Evolutionary conservation across 2,888 invertebrate genomes (phyloP).

Genomic region (Scrobipalpa atriplicella): DNA sequence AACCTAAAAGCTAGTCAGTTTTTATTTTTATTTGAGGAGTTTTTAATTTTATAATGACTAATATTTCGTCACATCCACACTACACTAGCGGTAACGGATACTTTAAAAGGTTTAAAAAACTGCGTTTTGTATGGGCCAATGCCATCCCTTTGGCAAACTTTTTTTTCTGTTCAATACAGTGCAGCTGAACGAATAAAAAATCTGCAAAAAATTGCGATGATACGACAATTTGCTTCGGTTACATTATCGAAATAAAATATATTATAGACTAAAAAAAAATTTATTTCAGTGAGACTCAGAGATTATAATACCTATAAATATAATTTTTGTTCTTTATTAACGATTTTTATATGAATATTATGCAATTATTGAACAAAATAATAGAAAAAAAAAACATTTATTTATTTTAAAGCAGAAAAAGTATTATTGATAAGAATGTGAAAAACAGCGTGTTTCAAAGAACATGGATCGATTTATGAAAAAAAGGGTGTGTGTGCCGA

Average conservation of each 20-base stretch:
- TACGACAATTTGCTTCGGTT: neutral
- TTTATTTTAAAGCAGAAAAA: no score
- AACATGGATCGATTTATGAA: no score
- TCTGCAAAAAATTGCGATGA: conserved; percentile 8
- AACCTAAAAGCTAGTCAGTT: no score
- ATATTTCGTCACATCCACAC: neutral
- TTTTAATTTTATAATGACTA: neutral
- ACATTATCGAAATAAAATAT: neutral
- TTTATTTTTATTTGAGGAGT: no score
- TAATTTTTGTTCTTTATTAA: no score
- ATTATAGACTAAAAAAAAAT: neutral
- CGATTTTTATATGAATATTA: no score
- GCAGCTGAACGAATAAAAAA: conserved; percentile 17
- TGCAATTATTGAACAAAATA: no score
- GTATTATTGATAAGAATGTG: no score
- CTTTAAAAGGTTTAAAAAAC: conserved; percentile 15
- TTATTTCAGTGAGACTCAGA: neutral
- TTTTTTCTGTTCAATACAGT: neutral
- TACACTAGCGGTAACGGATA: neutral
- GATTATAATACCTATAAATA: no score
- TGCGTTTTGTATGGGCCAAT: neutral
- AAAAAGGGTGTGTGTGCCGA: no score
- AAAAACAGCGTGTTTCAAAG: no score
- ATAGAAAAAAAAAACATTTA: no score
- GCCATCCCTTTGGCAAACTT: conserved; percentile 12